phyloP scores from a whole-genome alignment of 2,113 vertebrate species.

The Rhabdornis inornatus region DNA sequence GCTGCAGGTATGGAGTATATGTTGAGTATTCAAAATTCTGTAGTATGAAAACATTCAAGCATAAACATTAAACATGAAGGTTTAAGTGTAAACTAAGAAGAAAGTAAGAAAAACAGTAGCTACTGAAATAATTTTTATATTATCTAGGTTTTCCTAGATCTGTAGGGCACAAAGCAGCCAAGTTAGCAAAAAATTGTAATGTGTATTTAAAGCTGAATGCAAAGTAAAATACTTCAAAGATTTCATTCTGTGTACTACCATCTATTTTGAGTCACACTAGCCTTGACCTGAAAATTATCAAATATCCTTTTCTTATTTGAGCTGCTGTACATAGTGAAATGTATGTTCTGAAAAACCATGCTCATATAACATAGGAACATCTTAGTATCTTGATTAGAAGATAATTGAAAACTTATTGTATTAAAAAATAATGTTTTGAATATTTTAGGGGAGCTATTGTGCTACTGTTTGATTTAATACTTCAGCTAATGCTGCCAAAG shows the following conservation, averaged over 20 bases:
- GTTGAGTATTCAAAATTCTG: background rate
- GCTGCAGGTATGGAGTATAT: background rate
- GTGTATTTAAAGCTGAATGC: background rate
- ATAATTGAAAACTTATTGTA: background rate
- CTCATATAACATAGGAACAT: background rate
- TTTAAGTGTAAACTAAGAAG: background rate
- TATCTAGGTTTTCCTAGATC: background rate
- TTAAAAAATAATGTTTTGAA: background rate
- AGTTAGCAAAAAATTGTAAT: background rate
- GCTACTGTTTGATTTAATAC: background rate
- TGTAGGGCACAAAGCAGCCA: background rate
- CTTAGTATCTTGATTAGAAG: background rate
- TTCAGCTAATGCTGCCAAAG: background rate
- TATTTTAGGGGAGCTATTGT: background rate
- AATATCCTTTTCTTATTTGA: background rate
- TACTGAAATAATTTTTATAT: background rate
- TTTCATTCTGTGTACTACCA: fast-evolving
- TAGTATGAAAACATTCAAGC: background rate
- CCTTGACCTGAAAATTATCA: background rate
- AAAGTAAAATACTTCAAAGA: background rate
- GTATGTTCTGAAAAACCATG: background rate
- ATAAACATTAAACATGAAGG: background rate
- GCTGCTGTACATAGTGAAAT: background rate
- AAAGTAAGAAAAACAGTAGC: background rate
- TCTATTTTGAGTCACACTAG: background rate